Conservation (phyloP, 2,797 vertebrate genomes). For the Sebastes reedi region DNA sequence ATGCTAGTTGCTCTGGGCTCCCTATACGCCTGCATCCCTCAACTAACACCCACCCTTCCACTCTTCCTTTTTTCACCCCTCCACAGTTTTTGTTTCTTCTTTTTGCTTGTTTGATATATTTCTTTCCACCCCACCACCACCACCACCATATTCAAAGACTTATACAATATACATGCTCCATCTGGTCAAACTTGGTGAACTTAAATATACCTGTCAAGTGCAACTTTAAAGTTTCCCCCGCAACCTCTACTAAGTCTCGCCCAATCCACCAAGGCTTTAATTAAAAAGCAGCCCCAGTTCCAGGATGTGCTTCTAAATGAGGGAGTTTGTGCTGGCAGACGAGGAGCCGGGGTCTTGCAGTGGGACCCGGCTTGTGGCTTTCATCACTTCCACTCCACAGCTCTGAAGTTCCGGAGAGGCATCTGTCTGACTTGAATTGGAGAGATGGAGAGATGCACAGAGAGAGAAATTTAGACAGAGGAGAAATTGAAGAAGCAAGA, state of each 20-base stretch:
- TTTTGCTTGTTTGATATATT: constrained; percentile 77
- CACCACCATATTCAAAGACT: constrained; percentile 77
- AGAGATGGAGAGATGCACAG: constrained; percentile 71
- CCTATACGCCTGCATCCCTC: constrained; percentile 43
- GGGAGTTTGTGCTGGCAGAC: constrained; percentile 78
- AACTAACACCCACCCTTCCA: constrained; percentile 59
- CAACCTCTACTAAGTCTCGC: constrained; percentile 73
- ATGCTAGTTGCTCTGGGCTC: constrained; percentile 56
- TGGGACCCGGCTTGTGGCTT: constrained; percentile 83
- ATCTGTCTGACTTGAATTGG: constrained; percentile 81
- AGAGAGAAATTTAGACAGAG: constrained; percentile 67
- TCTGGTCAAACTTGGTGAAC: constrained; percentile 85
- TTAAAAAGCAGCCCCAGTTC: constrained; percentile 82
- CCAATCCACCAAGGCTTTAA: constrained; percentile 85
- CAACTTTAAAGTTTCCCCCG: constrained; percentile 79
- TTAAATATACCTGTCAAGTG: constrained; percentile 86
- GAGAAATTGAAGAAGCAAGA: constrained; percentile 64
- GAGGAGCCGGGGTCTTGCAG: constrained; percentile 79
- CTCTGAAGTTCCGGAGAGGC: constrained; percentile 82
- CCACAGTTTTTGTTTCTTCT: constrained; percentile 41
- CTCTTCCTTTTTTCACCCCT: constrained; percentile 28
- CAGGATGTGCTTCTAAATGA: constrained; percentile 81
- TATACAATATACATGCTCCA: constrained; percentile 84
- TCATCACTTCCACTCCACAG: constrained; percentile 82
- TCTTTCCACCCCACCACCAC: constrained; percentile 54